Conservation (phyloP, 2,113 vertebrate genomes). For the Paracanthobrama guichenoti region DNA sequence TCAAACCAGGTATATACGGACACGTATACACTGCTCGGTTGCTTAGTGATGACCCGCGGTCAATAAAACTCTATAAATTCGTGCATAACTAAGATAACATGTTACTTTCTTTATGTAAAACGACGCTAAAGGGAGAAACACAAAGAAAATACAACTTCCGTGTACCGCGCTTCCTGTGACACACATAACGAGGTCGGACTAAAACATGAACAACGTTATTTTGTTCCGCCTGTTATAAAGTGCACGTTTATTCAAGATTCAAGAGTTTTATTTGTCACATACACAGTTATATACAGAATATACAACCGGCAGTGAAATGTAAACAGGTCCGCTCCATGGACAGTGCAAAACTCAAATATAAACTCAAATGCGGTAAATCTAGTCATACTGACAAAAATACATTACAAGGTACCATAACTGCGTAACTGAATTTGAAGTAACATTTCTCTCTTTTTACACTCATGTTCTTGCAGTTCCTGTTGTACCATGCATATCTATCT, state of each 20-base stretch:
- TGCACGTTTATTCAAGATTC: too few species aligned
- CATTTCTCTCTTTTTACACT: not conserved
- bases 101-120: constrained; percentile 73
- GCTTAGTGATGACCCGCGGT: not conserved
- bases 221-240: constrained; percentile 68
- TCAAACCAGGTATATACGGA: constrained; percentile 39
- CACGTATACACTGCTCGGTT: not conserved
- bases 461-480: not conserved
- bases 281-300: too few species aligned
- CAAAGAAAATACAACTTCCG: constrained; percentile 84
- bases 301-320: too few species aligned
- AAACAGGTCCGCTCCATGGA: too few species aligned
- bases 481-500: not conserved
- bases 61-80: constrained; percentile 37
- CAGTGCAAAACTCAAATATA: too few species aligned
- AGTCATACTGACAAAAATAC: not conserved
- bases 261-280: too few species aligned
- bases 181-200: constrained; percentile 65
- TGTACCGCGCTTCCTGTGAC: constrained; percentile 77
- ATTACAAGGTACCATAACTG: not conserved
- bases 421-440: not conserved
- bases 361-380: not conserved
- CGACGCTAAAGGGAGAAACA: constrained; percentile 79
- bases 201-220: constrained; percentile 59
- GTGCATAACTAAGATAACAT: constrained; percentile 46